A percentile compares a stretch with the other conserved stretches of the same genome.
phyloP scores from a whole-genome alignment of 2,888 invertebrate genomes.

The Darwinula stevensoni region DNA sequence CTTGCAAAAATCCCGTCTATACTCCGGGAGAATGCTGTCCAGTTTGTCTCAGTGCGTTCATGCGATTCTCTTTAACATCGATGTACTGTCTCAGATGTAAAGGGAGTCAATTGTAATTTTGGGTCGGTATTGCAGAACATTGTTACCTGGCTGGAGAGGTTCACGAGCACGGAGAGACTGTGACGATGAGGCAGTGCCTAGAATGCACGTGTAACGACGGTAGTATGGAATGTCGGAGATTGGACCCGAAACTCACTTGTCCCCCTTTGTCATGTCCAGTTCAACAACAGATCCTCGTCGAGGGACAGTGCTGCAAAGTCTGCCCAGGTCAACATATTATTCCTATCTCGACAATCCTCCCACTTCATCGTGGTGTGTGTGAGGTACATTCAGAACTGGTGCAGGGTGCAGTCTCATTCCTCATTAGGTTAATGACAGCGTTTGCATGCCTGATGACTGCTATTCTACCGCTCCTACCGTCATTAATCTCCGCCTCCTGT shows the following conservation, averaged over 20 bases:
- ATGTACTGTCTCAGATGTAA: constrained; percentile 12
- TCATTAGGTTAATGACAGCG: too few species aligned
- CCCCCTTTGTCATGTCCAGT: constrained; percentile 44
- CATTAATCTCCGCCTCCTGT: too few species aligned
- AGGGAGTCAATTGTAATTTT: too few species aligned
- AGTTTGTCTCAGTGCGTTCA: constrained; percentile 48
- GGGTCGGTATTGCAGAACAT: too few species aligned
- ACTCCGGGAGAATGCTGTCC: constrained; percentile 55
- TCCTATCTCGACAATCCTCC: too few species aligned
- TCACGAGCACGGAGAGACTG: constrained; percentile 51
- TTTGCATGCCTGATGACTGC: too few species aligned
- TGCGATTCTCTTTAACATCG: neutral
- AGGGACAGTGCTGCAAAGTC: constrained; percentile 59
- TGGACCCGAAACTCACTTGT: constrained; percentile 39
- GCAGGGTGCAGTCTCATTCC: too few species aligned
- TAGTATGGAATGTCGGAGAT: constrained; percentile 39
- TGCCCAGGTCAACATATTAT: constrained; percentile 34
- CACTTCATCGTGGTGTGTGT: too few species aligned
- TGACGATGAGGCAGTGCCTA: constrained; percentile 40
- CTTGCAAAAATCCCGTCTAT: constrained; percentile 49
- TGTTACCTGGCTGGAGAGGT: constrained; percentile 32
- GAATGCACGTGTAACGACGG: constrained; percentile 58
- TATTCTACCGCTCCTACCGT: too few species aligned
- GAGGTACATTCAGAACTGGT: too few species aligned
- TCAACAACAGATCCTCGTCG: constrained; percentile 40